These are phyloP conservation scores for Gorsachius goisagi DNA, from an alignment of 2,113 vertebrate species.

Conservation along the genomic window DNA sequence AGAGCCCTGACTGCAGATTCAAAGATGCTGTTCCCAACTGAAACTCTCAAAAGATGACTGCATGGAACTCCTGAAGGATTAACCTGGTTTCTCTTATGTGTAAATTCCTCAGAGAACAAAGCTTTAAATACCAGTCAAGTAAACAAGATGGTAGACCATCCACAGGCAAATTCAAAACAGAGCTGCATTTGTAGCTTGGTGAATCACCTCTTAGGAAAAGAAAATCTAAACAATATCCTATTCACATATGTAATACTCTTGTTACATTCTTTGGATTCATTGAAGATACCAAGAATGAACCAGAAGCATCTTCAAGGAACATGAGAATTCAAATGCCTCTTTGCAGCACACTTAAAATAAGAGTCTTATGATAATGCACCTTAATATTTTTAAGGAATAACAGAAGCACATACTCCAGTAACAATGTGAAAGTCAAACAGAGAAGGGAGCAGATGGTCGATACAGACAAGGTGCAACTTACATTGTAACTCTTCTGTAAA, in stretches of 20 bases:
- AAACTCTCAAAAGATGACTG: neutral
- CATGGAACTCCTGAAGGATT: neutral
- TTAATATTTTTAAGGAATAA: neutral
- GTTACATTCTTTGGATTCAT: neutral
- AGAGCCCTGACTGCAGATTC: neutral
- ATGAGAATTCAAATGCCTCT: neutral
- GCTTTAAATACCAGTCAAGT: neutral
- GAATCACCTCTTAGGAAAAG: neutral
- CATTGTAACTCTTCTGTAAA: neutral
- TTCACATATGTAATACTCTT: neutral
- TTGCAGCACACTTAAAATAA: neutral
- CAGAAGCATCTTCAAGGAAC: neutral
- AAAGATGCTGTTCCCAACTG: neutral
- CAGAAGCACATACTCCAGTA: neutral
- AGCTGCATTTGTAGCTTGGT: neutral
- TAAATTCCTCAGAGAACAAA: neutral
- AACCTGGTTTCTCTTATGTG: neutral
- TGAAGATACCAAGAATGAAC: neutral
- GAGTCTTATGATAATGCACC: neutral
- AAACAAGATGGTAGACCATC: neutral
- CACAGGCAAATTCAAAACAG: neutral
- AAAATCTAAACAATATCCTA: neutral
- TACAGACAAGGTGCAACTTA: neutral
- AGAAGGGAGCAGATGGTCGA: neutral
- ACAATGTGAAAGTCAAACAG: neutral